phyloP scores from a whole-genome alignment of 2,113 vertebrate species.

The Nyctereutes procyonoides region DNA sequence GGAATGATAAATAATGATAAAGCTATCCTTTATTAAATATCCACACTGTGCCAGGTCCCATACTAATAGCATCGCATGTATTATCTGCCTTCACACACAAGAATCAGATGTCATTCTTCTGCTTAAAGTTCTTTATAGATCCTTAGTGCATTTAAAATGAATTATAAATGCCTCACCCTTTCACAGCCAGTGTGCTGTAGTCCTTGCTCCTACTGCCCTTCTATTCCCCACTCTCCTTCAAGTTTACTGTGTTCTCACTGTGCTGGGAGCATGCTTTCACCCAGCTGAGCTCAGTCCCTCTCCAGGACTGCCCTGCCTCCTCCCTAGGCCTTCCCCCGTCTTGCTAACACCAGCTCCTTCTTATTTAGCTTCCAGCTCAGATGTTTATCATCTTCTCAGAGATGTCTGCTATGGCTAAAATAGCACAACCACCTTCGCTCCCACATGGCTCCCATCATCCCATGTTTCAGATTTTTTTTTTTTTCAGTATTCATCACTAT shows the following conservation, averaged over 20 bases:
- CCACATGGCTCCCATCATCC: not conserved
- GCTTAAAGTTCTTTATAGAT: not conserved
- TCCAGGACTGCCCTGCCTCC: not conserved
- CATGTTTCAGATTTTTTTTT: not conserved
- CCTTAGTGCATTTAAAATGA: not conserved
- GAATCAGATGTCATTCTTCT: not conserved
- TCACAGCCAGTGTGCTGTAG: rapidly evolving
- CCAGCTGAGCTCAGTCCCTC: not conserved
- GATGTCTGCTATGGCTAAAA: not conserved
- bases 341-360: not conserved
- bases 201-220: not conserved
- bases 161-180: not conserved
- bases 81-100: not conserved
- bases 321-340: not conserved
- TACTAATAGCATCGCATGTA: not conserved
- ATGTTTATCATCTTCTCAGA: not conserved
- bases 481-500: not conserved
- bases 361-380: not conserved
- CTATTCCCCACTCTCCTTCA: rapidly evolving
- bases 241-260: not conserved
- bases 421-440: not conserved
- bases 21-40: not conserved
- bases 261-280: not conserved
- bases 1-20: not conserved
- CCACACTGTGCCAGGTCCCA: not conserved